Base-by-base conservation (phyloP, 2,888 invertebrate species). In the Craniophora ligustri region DNA sequence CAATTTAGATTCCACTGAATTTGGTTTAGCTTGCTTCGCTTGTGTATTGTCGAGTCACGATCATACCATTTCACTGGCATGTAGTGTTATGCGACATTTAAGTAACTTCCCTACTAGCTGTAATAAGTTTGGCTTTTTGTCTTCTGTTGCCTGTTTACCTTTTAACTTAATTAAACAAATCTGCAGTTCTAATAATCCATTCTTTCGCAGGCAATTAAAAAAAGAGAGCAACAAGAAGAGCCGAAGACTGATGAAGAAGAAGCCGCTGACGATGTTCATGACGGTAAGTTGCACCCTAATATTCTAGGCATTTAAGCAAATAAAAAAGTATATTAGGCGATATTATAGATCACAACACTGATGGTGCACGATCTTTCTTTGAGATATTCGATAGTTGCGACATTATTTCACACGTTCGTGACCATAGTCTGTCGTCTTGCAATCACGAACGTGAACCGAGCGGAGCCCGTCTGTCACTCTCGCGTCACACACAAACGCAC, bases 161-260 rank as follows among this genome's bases (percentile, higher is more conserved):
- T 75, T 72, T 71, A 56, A 72, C 61, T 59, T 71, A 14, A 26
- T 45, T 47, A 51, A 36, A 41, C n/a, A n/a, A n/a, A 46, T 44
- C 26, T 23, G 18, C 32, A 14, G 15, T 48, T 30, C 72, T 71
- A 66, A 72, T 68, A 58, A 32, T 46, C 2, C 16, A 62, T 72
- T 80, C 77, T 71, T 76, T 90, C 84, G 67, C 91, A 93, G 93
- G 93, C 92, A 68, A 93, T 93, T 74, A 93, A 92, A 78, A 92
- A 92, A 81, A 86, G 89, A 61, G 93, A 93, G 58, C 84, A 84
- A 63, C 84, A 83, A 42, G 92, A 90, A 28, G 88, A 91, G 58
- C 84, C 81, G 72, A 92, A 91, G 86, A 88, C 89, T 79, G 92
- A 92, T 65, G 91, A 91, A 42, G 91, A 91, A 61, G 90, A 89